Conservation (phyloP, 2,888 invertebrate genomes). For the Acanthopleura granulata region DNA sequence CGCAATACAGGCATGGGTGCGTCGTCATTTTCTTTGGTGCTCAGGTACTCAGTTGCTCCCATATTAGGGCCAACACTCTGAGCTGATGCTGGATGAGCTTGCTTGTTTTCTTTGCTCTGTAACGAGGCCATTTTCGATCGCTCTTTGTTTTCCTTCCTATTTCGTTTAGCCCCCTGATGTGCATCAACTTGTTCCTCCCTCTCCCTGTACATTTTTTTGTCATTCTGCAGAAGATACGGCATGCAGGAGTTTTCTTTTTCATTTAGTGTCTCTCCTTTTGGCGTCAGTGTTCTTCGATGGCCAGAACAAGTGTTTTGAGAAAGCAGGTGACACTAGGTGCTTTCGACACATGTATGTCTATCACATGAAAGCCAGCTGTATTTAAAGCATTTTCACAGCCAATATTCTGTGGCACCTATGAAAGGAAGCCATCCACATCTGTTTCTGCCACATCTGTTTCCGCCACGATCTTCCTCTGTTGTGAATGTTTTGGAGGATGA, state of each 20-base stretch:
- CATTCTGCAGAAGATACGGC: slow-evolving; percentile 13
- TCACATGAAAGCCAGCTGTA: neutral
- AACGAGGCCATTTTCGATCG: no score
- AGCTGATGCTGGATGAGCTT: no score
- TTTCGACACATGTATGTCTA: neutral
- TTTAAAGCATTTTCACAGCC: no score
- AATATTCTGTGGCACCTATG: no score
- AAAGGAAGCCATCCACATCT: no score
- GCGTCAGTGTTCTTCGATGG: slow-evolving; percentile 14
- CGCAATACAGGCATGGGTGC: slow-evolving; percentile 16
- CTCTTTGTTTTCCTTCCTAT: neutral
- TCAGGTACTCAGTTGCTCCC: neutral
- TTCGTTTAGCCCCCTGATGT: neutral
- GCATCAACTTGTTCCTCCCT: no score
- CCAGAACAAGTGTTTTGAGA: slow-evolving; percentile 15
- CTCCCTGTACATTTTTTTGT: slow-evolving; percentile 3
- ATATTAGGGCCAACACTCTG: no score
- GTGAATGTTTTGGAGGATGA: no score
- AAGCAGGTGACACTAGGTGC: neutral
- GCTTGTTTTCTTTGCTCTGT: no score
- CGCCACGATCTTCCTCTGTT: no score
- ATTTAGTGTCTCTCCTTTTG: neutral
- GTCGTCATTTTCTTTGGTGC: neutral
- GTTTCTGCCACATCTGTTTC: no score
- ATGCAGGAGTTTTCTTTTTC: neutral